Conservation (phyloP, 2,888 invertebrate genomes). For the Hydrotaea cyrtoneurina region DNA sequence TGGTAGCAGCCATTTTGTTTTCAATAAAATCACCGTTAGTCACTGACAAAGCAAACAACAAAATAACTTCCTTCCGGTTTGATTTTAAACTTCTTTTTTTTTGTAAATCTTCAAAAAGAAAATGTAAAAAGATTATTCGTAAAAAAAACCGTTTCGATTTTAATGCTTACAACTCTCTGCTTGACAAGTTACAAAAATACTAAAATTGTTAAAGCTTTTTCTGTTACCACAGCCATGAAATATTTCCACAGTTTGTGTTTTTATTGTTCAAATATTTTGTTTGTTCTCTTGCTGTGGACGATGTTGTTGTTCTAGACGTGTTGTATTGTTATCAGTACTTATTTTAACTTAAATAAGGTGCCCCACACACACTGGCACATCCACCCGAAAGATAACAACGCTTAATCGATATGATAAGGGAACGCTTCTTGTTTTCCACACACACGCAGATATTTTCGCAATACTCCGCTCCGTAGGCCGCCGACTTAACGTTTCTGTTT, state of each 20-base stretch:
- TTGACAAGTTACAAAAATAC: conserved; percentile 63
- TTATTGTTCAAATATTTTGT: neutral
- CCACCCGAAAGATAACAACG: conserved; percentile 47
- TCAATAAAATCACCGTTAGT: conserved; percentile 17
- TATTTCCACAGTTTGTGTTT: neutral
- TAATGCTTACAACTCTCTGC: conserved; percentile 54
- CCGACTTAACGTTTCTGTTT: conserved; percentile 25
- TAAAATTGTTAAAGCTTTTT: conserved; percentile 63
- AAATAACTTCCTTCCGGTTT: neutral
- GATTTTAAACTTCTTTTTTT: neutral
- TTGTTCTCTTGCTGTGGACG: conserved; percentile 40
- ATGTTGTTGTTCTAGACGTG: conserved; percentile 10
- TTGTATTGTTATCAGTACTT: conserved; percentile 54
- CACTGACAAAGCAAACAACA: neutral
- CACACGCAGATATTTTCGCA: conserved; percentile 51
- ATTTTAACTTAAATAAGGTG: conserved; percentile 48
- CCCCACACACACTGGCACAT: conserved; percentile 10
- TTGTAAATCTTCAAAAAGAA: neutral
- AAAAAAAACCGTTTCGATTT: neutral
- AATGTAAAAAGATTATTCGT: neutral
- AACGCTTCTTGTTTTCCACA: conserved; percentile 28
- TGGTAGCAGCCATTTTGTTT: conserved; percentile 69
- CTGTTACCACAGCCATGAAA: conserved; percentile 34
- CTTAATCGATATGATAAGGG: conserved; percentile 60
- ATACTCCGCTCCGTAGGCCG: conserved; percentile 27